These are phyloP conservation scores for Pelvicachromis taeniatus DNA, from an alignment of 2,113 vertebrate genomes.

Conservation along the genomic window DNA sequence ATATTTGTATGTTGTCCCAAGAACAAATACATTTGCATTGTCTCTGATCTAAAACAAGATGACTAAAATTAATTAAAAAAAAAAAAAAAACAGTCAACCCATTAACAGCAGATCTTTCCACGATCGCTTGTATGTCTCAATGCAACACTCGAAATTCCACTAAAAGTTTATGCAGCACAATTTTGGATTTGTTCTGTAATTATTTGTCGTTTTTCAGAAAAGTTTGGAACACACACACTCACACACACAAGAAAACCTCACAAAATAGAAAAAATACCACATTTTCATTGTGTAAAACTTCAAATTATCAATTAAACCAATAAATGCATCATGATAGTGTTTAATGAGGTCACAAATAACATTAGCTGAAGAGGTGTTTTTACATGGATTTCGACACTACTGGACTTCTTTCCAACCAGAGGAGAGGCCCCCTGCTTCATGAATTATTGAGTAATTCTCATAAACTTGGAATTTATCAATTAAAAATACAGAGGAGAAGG, in stretches of 20 bases:
- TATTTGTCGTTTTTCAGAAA: not conserved
- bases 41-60: not conserved
- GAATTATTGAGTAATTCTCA: not conserved
- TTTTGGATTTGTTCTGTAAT: not conserved
- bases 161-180: not conserved
- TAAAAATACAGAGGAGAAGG: not conserved
- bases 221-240: not conserved
- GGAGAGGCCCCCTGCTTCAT: not conserved
- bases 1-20: slow-evolving; percentile 29
- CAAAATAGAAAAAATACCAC: rapidly evolving
- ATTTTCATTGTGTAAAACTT: not conserved
- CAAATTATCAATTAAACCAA: not conserved
- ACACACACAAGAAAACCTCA: not conserved
- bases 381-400: not conserved
- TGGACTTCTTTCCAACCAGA: not conserved
- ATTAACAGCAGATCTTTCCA: not conserved
- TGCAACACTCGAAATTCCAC: not conserved
- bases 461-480: not conserved
- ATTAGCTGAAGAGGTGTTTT: not conserved
- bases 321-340: not conserved
- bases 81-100: not conserved
- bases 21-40: slow-evolving; percentile 3
- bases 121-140: not conserved
- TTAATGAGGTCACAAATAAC: not conserved
- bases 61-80: not conserved